Evolutionary conservation across 2,888 invertebrate species (phyloP).

Genomic region (Melitaea athalia): DNA sequence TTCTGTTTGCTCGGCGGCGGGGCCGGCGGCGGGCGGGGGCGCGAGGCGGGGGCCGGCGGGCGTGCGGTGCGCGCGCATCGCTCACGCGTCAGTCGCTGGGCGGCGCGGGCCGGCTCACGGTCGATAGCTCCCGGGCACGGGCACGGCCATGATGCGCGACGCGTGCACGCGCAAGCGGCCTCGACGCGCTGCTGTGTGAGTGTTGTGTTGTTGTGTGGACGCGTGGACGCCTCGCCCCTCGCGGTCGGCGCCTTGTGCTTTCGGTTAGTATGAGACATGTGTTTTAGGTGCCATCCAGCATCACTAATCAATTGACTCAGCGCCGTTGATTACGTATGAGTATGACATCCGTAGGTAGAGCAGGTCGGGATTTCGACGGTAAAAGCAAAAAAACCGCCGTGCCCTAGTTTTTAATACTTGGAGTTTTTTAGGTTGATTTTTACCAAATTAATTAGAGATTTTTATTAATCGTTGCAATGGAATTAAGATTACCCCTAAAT

Average conservation of each 20-base stretch:
- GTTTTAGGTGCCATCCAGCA: conserved; percentile 25
- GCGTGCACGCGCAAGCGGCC: conserved; percentile 68
- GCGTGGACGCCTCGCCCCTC: conserved; percentile 33
- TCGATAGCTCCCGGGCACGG: conserved; percentile 68
- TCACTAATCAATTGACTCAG: conserved; percentile 29
- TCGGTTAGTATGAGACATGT: conserved; percentile 54
- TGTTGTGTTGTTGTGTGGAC: conserved; percentile 54
- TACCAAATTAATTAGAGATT: not conserved
- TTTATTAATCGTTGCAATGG: not conserved
- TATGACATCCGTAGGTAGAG: conserved; percentile 20
- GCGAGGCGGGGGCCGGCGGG: conserved; percentile 43
- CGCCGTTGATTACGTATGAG: conserved; percentile 34
- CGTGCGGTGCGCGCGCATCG: conserved; percentile 69
- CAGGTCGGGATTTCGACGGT: not conserved
- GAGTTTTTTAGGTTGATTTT: not conserved
- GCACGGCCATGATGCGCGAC: conserved; percentile 70
- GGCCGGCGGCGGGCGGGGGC: conserved; percentile 38
- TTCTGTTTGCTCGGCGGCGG: conserved; percentile 43
- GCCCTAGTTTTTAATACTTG: conserved; percentile 6
- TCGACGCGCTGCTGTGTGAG: conserved; percentile 59
- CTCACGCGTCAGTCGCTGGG: conserved; percentile 60
- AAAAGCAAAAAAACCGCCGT: not conserved
- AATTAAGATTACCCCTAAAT: not conserved
- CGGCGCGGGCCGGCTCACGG: conserved; percentile 69
- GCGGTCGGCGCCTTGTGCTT: conserved; percentile 53